A percentile compares a stretch with the other conserved stretches of the same genome.
Conservation (phyloP, 2,797 vertebrate species). For the Ctenopoma kingsleyae region DNA sequence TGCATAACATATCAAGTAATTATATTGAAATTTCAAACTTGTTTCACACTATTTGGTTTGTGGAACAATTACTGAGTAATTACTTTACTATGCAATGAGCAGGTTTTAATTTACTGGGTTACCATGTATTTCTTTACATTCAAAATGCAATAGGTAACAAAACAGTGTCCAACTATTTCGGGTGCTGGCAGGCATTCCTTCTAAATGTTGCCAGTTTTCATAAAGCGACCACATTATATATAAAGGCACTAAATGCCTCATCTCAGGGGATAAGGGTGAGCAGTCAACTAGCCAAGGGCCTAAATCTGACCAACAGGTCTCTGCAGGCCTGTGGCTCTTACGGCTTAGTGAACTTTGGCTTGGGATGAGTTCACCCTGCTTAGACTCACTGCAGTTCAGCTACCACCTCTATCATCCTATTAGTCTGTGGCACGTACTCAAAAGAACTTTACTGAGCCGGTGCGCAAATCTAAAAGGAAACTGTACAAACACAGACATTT, state of each 20-base stretch:
- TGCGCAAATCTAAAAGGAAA: conserved; percentile 17
- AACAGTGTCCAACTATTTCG: not conserved
- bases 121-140: too few relatives aligned
- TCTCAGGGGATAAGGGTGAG: conserved; percentile 13
- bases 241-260: conserved; percentile 10
- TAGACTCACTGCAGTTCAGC: conserved; percentile 35
- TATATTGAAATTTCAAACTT: too few relatives aligned
- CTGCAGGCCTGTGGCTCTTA: conserved; percentile 42
- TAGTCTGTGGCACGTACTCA: conserved; percentile 41
- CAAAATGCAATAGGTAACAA: too few relatives aligned
- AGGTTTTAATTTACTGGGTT: too few relatives aligned
- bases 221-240: not conserved
- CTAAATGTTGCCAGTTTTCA: conserved; percentile 8
- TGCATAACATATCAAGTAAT: too few relatives aligned
- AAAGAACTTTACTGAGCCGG: conserved; percentile 27
- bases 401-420: conserved; percentile 55
- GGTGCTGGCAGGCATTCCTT: conserved; percentile 12
- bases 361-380: conserved; percentile 35
- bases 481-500: not conserved
- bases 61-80: too few relatives aligned
- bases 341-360: conserved; percentile 48
- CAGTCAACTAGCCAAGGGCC: conserved; percentile 15
- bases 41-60: too few relatives aligned
- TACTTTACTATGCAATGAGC: too few relatives aligned
- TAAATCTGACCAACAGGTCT: conserved; percentile 51